Evolutionary conservation across 1,140 invertebrate species (phyloP).

Genomic region (Papilio aristodemus): DNA sequence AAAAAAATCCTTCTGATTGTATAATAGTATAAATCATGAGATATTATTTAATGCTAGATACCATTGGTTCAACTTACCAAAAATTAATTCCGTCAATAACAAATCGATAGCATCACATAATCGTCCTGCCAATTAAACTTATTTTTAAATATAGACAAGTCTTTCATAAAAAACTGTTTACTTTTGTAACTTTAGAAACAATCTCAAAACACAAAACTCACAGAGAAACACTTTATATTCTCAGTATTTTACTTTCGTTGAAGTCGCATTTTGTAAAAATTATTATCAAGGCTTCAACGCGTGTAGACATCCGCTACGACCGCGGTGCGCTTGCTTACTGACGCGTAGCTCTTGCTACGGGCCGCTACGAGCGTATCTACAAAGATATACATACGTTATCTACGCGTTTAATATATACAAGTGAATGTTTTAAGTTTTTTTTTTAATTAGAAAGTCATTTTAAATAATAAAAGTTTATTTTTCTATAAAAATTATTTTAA

Average conservation of each 20-base stretch:
- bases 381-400: neutral
- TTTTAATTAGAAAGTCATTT: no score
- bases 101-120: conserved; percentile 3
- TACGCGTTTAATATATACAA: neutral
- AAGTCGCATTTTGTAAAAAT: conserved; percentile 2
- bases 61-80: neutral
- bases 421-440: neutral
- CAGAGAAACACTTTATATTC: neutral
- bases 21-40: no score
- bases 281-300: neutral
- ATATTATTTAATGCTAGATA: no score
- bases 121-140: conserved; percentile 10
- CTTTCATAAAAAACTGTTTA: neutral
- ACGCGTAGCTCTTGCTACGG: conserved; percentile 21
- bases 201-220: neutral
- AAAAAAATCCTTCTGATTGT: no score
- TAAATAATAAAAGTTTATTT: no score
- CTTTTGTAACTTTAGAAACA: neutral
- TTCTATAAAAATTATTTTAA: no score
- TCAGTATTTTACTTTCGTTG: conserved; percentile 5
- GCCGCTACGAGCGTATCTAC: neutral
- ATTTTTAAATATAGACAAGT: neutral
- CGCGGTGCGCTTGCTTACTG: conserved; percentile 19
- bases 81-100: conserved; percentile 5
- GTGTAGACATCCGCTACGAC: conserved; percentile 25